These are phyloP conservation scores for Dryococelus australis DNA, from an alignment of 2,888 invertebrate species.

Conservation along the genomic window DNA sequence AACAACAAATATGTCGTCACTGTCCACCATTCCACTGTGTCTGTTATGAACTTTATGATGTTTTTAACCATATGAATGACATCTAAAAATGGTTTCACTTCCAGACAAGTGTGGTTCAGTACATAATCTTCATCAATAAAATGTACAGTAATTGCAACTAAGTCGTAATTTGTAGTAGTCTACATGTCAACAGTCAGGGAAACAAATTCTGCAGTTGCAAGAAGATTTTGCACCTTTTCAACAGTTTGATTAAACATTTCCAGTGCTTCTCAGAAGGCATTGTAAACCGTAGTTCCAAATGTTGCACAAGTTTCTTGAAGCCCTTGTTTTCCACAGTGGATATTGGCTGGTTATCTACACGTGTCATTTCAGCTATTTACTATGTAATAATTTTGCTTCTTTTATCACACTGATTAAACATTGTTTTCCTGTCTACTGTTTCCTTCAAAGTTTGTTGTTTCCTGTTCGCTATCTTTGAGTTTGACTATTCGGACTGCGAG, in stretches of 20 bases:
- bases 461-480: background rate
- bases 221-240: background rate
- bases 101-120: background rate
- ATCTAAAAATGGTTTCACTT: background rate
- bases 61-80: background rate
- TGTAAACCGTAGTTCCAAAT: background rate
- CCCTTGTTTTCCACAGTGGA: background rate
- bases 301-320: background rate
- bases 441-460: background rate
- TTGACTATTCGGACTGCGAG: background rate
- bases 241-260: background rate
- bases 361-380: background rate
- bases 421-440: background rate
- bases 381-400: background rate
- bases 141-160: background rate
- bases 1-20: background rate
- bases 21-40: background rate
- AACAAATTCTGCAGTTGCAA: background rate
- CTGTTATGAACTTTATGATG: background rate
- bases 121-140: conserved; percentile 1
- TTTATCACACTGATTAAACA: background rate
- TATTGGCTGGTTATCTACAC: background rate
- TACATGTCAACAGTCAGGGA: background rate
- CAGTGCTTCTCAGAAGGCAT: background rate
- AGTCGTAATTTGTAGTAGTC: background rate